These are phyloP conservation scores for Trididemnum clinides DNA, from an alignment of 23 tunicate species.

Conservation along the genomic window DNA sequence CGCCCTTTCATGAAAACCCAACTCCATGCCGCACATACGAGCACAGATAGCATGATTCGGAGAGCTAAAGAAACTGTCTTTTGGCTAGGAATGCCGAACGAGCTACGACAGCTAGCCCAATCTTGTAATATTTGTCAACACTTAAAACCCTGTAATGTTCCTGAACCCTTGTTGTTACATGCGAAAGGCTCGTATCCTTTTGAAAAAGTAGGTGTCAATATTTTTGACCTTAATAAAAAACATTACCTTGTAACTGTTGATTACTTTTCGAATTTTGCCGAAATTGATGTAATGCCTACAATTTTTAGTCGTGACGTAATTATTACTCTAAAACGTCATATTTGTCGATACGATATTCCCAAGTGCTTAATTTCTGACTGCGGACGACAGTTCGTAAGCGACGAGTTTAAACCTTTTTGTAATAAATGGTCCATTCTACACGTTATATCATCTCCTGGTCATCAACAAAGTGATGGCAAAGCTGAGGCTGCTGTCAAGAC, in stretches of 20 bases:
- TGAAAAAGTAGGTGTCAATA: constrained; percentile 43
- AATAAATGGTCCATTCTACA: constrained; percentile 19
- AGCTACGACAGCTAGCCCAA: not conserved
- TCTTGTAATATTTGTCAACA: constrained; percentile 3
- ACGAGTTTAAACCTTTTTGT: constrained; percentile 12
- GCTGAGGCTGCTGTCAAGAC: constrained; percentile 28
- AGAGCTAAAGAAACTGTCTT: constrained; percentile 23
- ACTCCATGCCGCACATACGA: constrained; percentile 18
- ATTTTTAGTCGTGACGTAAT: constrained; percentile 4
- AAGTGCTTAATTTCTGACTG: constrained; percentile 27
- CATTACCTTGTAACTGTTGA: constrained; percentile 26
- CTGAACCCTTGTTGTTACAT: not conserved
- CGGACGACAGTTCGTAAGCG: constrained; percentile 8
- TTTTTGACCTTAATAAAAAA: constrained; percentile 16
- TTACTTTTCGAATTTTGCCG: constrained; percentile 42
- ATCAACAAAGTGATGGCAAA: constrained; percentile 26
- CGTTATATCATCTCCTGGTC: constrained; percentile 16
- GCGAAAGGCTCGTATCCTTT: constrained; percentile 1
- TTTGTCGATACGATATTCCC: constrained; percentile 31
- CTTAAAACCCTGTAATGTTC: not conserved
- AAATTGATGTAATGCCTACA: constrained; percentile 25
- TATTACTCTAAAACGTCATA: constrained; percentile 12
- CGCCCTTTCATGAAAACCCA: not conserved
- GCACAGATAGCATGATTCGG: constrained; percentile 35
- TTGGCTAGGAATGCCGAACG: constrained; percentile 40